Conservation (phyloP, 1,140 invertebrate species). For the Zaprionus inermis region DNA sequence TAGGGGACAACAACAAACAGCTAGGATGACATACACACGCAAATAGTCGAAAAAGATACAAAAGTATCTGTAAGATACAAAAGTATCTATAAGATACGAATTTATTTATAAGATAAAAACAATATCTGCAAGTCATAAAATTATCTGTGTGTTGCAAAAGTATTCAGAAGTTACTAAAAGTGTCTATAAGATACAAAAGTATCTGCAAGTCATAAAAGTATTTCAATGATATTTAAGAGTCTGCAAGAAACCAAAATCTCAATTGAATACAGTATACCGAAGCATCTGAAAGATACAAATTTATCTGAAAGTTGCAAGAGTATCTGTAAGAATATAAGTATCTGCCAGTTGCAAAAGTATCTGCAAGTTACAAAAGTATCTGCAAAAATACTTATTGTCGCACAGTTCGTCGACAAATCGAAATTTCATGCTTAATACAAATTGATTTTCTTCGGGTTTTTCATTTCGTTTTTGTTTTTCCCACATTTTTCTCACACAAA, state of each 20-base stretch:
- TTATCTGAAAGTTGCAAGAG: background rate
- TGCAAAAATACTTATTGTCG: conserved; percentile 24
- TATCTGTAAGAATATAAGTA: background rate
- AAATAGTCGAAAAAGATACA: background rate
- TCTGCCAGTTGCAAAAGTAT: conserved; percentile 37
- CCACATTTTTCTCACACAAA: conserved; percentile 10
- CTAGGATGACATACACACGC: background rate
- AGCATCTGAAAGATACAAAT: background rate
- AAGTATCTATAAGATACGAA: background rate
- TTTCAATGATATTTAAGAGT: too few species aligned
- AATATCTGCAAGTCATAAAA: conserved; percentile 40
- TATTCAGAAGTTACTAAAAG: too few species aligned
- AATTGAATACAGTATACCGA: too few species aligned
- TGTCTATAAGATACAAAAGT: background rate
- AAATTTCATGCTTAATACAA: conserved; percentile 79
- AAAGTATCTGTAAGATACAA: background rate
- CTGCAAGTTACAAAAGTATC: conserved; percentile 31
- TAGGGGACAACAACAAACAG: background rate
- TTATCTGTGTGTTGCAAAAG: background rate
- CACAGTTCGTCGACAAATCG: conserved; percentile 54
- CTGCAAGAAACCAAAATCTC: background rate
- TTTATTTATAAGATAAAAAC: conserved; percentile 6
- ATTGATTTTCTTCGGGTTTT: conserved; percentile 65
- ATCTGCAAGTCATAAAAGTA: background rate
- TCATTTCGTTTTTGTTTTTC: conserved; percentile 20